Evolutionary conservation across 2,113 vertebrate species (phyloP).

Genomic region (Daboia siamensis): DNA sequence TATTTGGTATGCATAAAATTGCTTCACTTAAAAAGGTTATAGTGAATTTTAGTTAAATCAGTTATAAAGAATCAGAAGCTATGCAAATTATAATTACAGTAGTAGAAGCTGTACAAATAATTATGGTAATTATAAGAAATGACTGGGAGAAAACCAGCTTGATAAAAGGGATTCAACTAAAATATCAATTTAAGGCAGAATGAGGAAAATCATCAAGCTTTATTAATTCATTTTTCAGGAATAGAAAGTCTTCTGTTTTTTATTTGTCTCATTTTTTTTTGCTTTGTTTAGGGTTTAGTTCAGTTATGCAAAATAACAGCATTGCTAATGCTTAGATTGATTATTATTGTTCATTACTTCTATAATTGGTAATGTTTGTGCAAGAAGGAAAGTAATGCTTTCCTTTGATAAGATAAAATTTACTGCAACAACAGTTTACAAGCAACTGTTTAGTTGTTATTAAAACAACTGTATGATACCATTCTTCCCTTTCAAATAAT

Average conservation of each 20-base stretch:
- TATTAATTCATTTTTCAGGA: conserved; percentile 13
- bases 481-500: background rate
- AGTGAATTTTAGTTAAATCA: background rate
- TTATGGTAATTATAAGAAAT: background rate
- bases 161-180: background rate
- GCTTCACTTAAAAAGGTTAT: background rate
- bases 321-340: background rate
- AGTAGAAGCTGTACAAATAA: background rate
- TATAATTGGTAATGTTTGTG: background rate
- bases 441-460: background rate
- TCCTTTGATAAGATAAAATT: background rate
- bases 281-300: conserved; percentile 33
- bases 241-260: background rate
- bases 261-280: background rate
- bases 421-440: background rate
- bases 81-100: background rate
- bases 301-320: conserved; percentile 2
- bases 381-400: background rate
- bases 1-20: background rate
- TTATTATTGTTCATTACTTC: background rate
- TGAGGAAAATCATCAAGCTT: conserved; percentile 3
- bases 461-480: background rate
- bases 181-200: background rate
- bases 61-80: background rate
- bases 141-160: conserved; percentile 1